A percentile compares a stretch with the other conserved stretches of the same genome.
phyloP scores from a whole-genome alignment of 2,113 vertebrate species.

The Cacatua alba region DNA sequence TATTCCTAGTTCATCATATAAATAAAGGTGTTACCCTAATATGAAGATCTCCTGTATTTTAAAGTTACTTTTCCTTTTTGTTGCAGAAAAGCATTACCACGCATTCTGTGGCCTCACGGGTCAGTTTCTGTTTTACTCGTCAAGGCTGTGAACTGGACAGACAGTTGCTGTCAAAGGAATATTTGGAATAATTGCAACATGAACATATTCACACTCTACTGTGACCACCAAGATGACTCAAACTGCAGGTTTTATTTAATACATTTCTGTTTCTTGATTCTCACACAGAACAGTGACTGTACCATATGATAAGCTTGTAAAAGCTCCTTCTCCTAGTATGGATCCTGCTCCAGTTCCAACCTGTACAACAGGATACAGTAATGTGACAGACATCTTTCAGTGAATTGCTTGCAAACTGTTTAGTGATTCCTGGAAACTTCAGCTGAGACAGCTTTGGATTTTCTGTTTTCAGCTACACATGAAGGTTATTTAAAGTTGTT shows the following conservation, averaged over 20 bases:
- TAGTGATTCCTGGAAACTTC: neutral
- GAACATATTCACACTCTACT: neutral
- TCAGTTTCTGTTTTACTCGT: neutral
- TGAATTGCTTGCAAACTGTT: neutral
- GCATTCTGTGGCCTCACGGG: neutral
- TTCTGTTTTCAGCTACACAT: neutral
- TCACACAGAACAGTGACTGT: neutral
- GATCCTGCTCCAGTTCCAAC: neutral
- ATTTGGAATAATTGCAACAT: neutral
- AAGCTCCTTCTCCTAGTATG: neutral
- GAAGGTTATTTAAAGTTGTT: neutral
- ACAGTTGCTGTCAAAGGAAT: neutral
- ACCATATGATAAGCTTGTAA: fast-evolving
- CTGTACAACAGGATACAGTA: neutral
- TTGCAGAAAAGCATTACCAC: neutral
- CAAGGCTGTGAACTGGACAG: neutral
- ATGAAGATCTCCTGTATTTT: neutral
- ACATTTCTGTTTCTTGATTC: neutral
- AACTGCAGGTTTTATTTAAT: neutral
- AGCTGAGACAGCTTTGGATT: neutral
- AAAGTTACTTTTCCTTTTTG: neutral
- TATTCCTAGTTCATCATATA: neutral
- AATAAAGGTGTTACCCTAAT: neutral
- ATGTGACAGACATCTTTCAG: neutral
- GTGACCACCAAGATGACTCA: neutral